Evolutionary conservation across 2,888 invertebrate genomes (phyloP).

Genomic region (Linnaemya tessellans): DNA sequence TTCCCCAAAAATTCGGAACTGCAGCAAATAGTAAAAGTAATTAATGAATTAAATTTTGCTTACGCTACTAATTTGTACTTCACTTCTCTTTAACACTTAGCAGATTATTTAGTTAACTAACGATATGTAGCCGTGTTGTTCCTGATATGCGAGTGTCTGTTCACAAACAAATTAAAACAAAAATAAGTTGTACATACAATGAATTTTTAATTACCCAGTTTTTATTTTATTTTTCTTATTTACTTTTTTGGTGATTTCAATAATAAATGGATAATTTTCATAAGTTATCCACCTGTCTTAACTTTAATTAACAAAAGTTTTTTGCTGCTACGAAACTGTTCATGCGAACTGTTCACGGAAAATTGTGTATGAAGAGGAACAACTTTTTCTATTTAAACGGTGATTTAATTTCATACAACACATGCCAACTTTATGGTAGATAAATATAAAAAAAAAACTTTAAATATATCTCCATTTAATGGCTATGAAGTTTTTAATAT

Average conservation of each 20-base stretch:
- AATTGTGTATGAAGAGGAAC: background rate
- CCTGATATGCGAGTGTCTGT: too few species aligned
- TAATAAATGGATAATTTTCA: slow-evolving; percentile 36
- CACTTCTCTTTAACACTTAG: too few species aligned
- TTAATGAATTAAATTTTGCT: too few species aligned
- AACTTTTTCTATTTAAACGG: slow-evolving; percentile 4
- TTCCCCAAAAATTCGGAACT: too few species aligned
- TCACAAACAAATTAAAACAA: too few species aligned
- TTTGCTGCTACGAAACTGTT: background rate
- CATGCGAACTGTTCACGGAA: background rate
- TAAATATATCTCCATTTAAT: slow-evolving; percentile 22
- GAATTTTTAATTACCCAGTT: slow-evolving; percentile 1
- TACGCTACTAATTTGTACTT: too few species aligned
- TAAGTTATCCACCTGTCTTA: slow-evolving; percentile 29
- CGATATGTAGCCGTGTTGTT: too few species aligned
- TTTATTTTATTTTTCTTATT: too few species aligned
- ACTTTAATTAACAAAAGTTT: slow-evolving; percentile 38
- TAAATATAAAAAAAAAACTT: background rate
- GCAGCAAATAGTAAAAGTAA: too few species aligned
- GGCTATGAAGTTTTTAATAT: background rate
- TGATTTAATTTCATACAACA: slow-evolving; percentile 8
- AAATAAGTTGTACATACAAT: too few species aligned
- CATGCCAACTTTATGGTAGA: slow-evolving; percentile 8
- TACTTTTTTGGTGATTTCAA: background rate
- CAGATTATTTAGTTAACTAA: too few species aligned